These are phyloP conservation scores for Pontoporia blainvillei DNA, from an alignment of 2,113 vertebrate species.

Conservation along the genomic window DNA sequence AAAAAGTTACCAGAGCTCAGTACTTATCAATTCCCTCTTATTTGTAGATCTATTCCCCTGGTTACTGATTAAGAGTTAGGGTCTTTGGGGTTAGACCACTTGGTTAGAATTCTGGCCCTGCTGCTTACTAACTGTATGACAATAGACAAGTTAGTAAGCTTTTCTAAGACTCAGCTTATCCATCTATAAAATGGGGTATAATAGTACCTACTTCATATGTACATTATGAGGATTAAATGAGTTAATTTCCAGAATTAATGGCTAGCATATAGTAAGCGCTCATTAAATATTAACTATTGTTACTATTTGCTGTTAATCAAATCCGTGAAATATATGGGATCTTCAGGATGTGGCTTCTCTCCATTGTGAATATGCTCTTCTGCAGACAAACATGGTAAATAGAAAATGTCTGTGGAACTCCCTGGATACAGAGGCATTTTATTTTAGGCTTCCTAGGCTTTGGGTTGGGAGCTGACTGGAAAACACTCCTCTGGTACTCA, in stretches of 20 bases:
- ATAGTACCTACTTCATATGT: neutral
- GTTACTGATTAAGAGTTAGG: neutral
- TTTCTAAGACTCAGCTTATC: neutral
- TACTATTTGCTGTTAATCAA: neutral
- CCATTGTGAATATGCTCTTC: neutral
- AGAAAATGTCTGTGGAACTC: neutral
- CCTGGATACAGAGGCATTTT: neutral
- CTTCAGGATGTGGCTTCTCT: neutral
- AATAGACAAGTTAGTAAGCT: neutral
- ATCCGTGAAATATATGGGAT: neutral
- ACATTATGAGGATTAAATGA: neutral
- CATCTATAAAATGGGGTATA: neutral
- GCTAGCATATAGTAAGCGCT: neutral
- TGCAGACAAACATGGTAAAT: neutral
- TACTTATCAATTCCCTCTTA: neutral
- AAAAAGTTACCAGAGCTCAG: neutral
- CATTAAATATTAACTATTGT: neutral
- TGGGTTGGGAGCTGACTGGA: neutral
- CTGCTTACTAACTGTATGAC: neutral
- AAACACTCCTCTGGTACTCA: neutral
- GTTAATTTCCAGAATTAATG: neutral
- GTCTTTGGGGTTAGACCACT: neutral
- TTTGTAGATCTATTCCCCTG: neutral
- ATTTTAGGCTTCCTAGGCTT: neutral
- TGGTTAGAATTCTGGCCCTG: neutral